Evolutionary conservation across 2,888 invertebrate genomes (phyloP).

Genomic region (Hirudinaria manillensis): DNA sequence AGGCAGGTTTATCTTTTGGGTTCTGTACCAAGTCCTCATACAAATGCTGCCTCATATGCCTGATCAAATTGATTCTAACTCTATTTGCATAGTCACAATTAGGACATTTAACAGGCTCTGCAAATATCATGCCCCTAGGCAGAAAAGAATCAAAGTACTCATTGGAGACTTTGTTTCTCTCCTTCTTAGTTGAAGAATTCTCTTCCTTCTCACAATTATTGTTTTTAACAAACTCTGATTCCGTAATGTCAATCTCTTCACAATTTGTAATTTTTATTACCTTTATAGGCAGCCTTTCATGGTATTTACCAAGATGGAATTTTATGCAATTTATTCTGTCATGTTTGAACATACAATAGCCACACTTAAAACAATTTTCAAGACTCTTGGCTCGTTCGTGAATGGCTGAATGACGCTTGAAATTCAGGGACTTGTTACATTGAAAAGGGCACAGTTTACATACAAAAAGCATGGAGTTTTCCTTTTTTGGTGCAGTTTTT

Average conservation of each 20-base stretch:
- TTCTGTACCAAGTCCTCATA: background rate
- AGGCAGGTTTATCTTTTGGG: background rate
- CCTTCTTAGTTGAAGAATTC: background rate
- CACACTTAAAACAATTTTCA: conserved; percentile 33
- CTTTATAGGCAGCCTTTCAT: conserved; percentile 25
- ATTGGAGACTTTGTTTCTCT: conserved; percentile 8
- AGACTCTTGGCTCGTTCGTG: conserved; percentile 31
- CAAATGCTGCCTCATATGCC: conserved; percentile 34
- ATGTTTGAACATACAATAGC: conserved; percentile 33
- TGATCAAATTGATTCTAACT: conserved; percentile 33
- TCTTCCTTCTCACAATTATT: background rate
- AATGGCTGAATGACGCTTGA: conserved; percentile 30
- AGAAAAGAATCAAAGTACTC: conserved; percentile 34
- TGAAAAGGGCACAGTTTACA: conserved; percentile 35
- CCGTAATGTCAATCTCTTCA: conserved; percentile 25
- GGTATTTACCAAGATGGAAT: conserved; percentile 35
- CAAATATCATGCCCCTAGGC: conserved; percentile 35
- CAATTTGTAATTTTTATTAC: conserved; percentile 24
- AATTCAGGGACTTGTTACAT: conserved; percentile 33
- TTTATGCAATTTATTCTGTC: conserved; percentile 33
- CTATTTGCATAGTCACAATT: conserved; percentile 34
- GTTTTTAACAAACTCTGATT: background rate
- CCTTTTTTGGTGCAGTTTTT: background rate
- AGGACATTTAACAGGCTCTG: conserved; percentile 35
- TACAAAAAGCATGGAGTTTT: conserved; percentile 11